Evolutionary conservation across 1,140 invertebrate species (phyloP).

Genomic region (Anoplophora glabripennis): DNA sequence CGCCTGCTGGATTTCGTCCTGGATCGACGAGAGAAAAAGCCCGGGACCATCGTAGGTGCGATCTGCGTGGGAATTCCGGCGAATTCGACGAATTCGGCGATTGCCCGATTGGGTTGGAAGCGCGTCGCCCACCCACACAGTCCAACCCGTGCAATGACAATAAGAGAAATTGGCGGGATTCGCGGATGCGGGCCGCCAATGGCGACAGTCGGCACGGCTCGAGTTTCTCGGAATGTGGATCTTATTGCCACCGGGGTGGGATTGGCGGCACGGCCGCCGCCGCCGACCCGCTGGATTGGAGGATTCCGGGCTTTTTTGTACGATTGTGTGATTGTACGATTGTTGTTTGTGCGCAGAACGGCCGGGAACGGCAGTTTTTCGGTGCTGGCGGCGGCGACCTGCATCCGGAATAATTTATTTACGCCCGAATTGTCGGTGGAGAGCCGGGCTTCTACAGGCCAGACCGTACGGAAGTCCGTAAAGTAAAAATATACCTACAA

Average conservation of each 20-base stretch:
- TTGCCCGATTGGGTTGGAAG: constrained; percentile 31
- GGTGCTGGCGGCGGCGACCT: too few species aligned
- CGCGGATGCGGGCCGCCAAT: constrained; percentile 39
- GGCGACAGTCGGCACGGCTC: constrained; percentile 33
- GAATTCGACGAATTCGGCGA: constrained; percentile 24
- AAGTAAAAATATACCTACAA: too few species aligned
- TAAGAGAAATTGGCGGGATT: constrained; percentile 43
- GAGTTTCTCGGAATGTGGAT: constrained; percentile 38
- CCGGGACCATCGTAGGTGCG: too few species aligned
- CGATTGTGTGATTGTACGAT: constrained; percentile 11
- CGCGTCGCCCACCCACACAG: constrained; percentile 22
- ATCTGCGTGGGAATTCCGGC: too few species aligned
- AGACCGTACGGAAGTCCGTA: too few species aligned
- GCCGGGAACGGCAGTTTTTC: constrained; percentile 10
- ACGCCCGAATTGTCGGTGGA: too few species aligned
- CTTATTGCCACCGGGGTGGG: constrained; percentile 30
- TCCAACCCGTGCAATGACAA: constrained; percentile 39
- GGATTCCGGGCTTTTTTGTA: constrained; percentile 13
- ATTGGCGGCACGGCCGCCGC: neutral
- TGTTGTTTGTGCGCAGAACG: constrained; percentile 40
- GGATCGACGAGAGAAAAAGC: too few species aligned
- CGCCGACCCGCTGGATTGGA: constrained; percentile 1
- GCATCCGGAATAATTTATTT: too few species aligned
- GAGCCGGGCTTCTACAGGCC: too few species aligned
- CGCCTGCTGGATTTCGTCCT: too few species aligned